Base-by-base conservation (phyloP, 2,113 vertebrate genomes). In the Gymnocephalus cernua region DNA sequence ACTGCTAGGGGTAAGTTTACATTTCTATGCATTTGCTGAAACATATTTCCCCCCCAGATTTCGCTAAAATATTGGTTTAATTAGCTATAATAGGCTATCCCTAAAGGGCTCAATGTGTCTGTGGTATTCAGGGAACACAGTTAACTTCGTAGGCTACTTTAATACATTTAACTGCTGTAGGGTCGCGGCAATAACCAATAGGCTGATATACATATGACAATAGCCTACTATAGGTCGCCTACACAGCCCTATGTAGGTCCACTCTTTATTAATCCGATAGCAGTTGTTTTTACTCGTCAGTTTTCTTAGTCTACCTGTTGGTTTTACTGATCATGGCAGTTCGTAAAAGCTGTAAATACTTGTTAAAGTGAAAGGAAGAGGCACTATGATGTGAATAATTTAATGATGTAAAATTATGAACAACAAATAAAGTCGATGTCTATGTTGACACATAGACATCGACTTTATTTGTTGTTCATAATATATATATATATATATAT, bases 1-100 rank as follows among this genome's bases (percentile, higher is more conserved):
- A 94, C 95, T 99, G 93, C 95, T 98, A 91, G 97, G 97, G 97
- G 98, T 99, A 95, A 98, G 98, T 97, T 76, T 15, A 59, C 10
- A 14, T 74, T 29, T 58, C 14, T 38, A n/a, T 27, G 12, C 53
- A 9, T 61, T 44, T 59, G 5, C 9, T 19, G 11, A 6, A 56
- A 35, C 29, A 38, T 35, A 1, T 53, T 23, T 48, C 6, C 16
- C 3, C 3, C 5, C 10, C 0, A 56, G 11, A 56, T 25, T 16
- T 23, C 45, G 10, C 12, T 54, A 16, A 57, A 70, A 27, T 35
- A 54, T 38, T 21, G 10, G 0, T 35, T 29, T 5, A 4, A 45
- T 3, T 27, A 13, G 12, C 38, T n/a, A 0, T 27, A 25, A 6
- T 32, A 41, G 38, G 2, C 38, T 38, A 19, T 27, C 0, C 12